A percentile compares a stretch with the other conserved stretches of the same genome.
Conservation (phyloP, 2,797 vertebrate genomes). For the Choloepus didactylus region DNA sequence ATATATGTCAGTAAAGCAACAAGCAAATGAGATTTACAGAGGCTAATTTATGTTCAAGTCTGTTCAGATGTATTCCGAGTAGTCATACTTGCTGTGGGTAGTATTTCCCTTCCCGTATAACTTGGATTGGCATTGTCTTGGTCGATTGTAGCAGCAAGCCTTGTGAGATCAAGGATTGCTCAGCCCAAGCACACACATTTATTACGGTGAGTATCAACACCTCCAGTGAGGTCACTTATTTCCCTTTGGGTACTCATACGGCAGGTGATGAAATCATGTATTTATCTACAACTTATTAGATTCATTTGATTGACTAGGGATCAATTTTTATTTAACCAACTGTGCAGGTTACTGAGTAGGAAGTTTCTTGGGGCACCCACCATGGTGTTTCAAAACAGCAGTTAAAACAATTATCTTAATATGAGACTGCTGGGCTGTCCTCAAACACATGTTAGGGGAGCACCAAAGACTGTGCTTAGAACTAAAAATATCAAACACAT, state of each 20-base stretch:
- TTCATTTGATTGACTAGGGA: conserved; percentile 89
- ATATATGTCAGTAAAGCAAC: conserved; percentile 89
- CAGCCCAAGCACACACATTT: conserved; percentile 92
- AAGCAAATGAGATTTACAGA: conserved; percentile 91
- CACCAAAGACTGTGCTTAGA: conserved; percentile 81
- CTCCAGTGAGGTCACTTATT: conserved; percentile 90
- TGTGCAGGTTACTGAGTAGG: conserved; percentile 84
- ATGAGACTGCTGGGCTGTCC: conserved; percentile 85
- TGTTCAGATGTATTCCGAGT: conserved; percentile 87
- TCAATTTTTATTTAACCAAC: conserved; percentile 89
- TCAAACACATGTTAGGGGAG: conserved; percentile 87
- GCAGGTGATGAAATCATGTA: conserved; percentile 93
- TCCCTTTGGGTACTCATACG: conserved; percentile 83
- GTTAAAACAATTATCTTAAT: conserved; percentile 89
- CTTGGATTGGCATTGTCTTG: conserved; percentile 90
- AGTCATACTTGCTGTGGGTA: conserved; percentile 88
- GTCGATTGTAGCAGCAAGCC: conserved; percentile 93
- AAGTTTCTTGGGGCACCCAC: conserved; percentile 87
- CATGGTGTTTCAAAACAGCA: conserved; percentile 87
- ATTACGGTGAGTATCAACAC: conserved; percentile 92
- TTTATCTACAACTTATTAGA: conserved; percentile 91
- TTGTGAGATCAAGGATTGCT: conserved; percentile 95
- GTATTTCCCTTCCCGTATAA: conserved; percentile 91
- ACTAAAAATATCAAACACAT: conserved; percentile 88
- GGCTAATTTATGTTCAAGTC: conserved; percentile 91